Base-by-base conservation (phyloP, 2,113 vertebrate genomes). In the Coptodon bakossiorum region DNA sequence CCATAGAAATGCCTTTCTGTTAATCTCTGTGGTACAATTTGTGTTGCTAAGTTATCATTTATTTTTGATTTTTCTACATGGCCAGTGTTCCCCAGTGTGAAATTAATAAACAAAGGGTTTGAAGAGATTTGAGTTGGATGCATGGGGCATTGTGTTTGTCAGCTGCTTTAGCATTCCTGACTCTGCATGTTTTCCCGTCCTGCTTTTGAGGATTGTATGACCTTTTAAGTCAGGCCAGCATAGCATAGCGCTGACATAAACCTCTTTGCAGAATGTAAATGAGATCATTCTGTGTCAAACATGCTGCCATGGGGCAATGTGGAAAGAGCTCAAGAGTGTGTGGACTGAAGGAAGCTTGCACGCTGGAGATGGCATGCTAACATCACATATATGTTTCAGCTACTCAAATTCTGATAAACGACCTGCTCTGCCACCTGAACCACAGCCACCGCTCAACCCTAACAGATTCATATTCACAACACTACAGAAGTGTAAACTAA, bases 191-290 rank as follows among this genome's bases (percentile, higher is more conserved):
- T 82, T 87, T 82, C 24, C 61, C 68, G 2, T 88, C 22, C 38
- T 81, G 22, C 56, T 81, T 88, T 50, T 88, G 54, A 86, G 40
- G 71, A 81, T 81, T 56, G 73, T 71, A 38, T 90, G 82, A 88
- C 59, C 81, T 84, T 82, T 86, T 80, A 84, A 83, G 48, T 84
- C 73, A 59, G 45, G 43, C 50, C 56, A 83, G 76, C 11, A 80
- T 50, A 66, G 6, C 71, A 52, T 31, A 81, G 38, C 2, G 3
- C 31, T 86, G 48, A 82, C 68, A 34, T 76, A 79, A 78, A 86
- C 54, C 53, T 80, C 24, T 76, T 19, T 83, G 12, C 80, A 80
- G 80, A 14, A 66, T 71, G 17, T 36, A 61, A 50, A 76, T 73
- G 56, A 76, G 52, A 34, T 87, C 34, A 85, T 59, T 43, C 40